Percentiles rank a stretch among this genome's conserved stretches.
phyloP scores from a whole-genome alignment of 2,888 invertebrate species.

The Margaritifera margaritifera region DNA sequence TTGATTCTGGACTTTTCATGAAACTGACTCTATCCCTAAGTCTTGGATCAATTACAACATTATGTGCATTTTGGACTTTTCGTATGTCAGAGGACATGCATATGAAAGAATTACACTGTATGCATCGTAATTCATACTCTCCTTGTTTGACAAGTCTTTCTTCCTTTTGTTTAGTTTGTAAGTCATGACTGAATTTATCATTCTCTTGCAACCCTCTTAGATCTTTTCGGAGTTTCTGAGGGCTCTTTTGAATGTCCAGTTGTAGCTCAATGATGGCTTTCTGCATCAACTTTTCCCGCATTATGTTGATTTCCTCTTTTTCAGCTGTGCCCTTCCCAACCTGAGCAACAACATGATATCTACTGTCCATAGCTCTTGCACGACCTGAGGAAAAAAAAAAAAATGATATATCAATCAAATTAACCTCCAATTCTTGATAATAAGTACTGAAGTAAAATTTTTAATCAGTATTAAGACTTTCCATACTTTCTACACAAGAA shows the following conservation, averaged over 20 bases:
- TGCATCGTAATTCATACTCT: constrained; percentile 44
- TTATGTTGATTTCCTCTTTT: constrained; percentile 57
- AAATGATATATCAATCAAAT: no score
- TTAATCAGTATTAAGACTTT: no score
- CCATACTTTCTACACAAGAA: no score
- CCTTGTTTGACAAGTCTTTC: constrained; percentile 11
- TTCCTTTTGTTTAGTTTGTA: constrained; percentile 6
- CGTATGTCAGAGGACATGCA: constrained; percentile 49
- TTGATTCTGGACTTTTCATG: constrained; percentile 5
- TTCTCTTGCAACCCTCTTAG: constrained; percentile 32
- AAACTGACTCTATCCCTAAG: constrained; percentile 22
- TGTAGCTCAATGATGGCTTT: constrained; percentile 38
- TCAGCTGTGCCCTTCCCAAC: constrained; percentile 40
- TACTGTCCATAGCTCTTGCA: constrained; percentile 54
- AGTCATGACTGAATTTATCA: constrained; percentile 25
- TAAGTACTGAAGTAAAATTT: no score
- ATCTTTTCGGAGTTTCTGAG: constrained; percentile 24
- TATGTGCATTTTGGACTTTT: constrained; percentile 44
- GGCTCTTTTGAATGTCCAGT: constrained; percentile 21
- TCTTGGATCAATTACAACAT: constrained; percentile 41
- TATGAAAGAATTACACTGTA: constrained; percentile 49
- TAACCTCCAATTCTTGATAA: no score
- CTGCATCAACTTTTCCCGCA: constrained; percentile 62
- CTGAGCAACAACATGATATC: constrained; percentile 52
- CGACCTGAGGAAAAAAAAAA: constrained; percentile 47